These are phyloP conservation scores for Ciconia boyciana DNA, from an alignment of 2,113 vertebrate genomes.

Conservation along the genomic window DNA sequence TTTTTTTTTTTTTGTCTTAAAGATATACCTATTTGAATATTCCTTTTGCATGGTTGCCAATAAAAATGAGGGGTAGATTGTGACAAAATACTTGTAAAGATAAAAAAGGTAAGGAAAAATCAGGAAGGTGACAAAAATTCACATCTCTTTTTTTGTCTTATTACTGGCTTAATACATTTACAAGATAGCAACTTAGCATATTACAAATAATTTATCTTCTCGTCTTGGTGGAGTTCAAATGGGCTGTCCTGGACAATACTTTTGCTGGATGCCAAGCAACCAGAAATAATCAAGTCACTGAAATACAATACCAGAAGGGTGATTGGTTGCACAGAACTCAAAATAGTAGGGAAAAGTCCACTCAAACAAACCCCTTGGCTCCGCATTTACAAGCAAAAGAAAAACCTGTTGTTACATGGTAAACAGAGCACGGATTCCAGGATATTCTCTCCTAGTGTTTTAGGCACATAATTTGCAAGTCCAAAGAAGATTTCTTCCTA, in stretches of 20 bases:
- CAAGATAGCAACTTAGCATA: background rate
- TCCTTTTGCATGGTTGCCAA: background rate
- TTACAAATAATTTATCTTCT: background rate
- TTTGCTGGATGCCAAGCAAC: background rate
- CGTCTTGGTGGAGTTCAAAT: background rate
- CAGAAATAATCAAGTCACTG: background rate
- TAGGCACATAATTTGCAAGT: background rate
- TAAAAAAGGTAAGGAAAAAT: background rate
- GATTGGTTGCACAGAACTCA: background rate
- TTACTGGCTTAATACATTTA: background rate
- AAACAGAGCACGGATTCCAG: background rate
- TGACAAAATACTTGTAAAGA: background rate
- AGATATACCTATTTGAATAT: background rate
- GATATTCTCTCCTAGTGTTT: background rate
- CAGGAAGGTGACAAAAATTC: background rate
- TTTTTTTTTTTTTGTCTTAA: background rate
- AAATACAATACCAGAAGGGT: background rate
- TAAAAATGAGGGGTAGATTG: background rate
- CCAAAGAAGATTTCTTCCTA: background rate
- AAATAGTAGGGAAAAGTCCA: background rate
- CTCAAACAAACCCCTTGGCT: background rate
- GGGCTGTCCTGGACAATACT: background rate
- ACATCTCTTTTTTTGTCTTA: background rate
- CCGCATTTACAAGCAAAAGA: background rate
- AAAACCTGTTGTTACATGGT: background rate